A percentile compares a stretch with the other conserved stretches of the same genome.
Evolutionary conservation across 2,888 invertebrate genomes (phyloP).

Genomic region (Eupeodes latifasciatus): DNA sequence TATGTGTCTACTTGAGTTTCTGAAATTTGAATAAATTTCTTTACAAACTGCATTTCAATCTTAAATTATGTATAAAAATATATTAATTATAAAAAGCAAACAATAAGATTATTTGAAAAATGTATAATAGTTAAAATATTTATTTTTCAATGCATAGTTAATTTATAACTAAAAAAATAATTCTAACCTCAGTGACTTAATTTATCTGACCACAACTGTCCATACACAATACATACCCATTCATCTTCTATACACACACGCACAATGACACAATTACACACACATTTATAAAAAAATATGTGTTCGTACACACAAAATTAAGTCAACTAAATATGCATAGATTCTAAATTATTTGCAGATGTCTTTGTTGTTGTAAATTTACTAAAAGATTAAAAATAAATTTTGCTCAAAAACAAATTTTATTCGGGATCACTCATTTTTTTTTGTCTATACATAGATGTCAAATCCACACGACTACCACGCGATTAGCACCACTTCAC

Average conservation of each 20-base stretch:
- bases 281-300: neutral
- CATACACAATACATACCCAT: too few relatives aligned
- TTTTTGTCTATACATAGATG: constrained; percentile 14
- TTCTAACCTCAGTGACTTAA: too few relatives aligned
- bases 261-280: constrained; percentile 26
- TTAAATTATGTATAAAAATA: too few relatives aligned
- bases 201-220: too few relatives aligned
- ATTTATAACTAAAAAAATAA: too few relatives aligned
- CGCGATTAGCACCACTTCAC: constrained; percentile 44
- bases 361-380: neutral
- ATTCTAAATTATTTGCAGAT: constrained; percentile 39
- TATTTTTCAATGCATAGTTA: too few relatives aligned
- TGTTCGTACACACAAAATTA: constrained; percentile 20
- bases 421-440: constrained; percentile 31
- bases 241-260: neutral
- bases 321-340: constrained; percentile 16
- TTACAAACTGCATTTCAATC: too few relatives aligned
- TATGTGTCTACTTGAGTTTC: too few relatives aligned
- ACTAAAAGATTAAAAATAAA: constrained; percentile 31
- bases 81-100: too few relatives aligned
- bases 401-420: constrained; percentile 23
- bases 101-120: too few relatives aligned
- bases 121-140: too few relatives aligned
- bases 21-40: too few relatives aligned
- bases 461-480: constrained; percentile 51